A percentile compares a stretch with the other conserved stretches of the same genome.
Conservation (phyloP, 2,888 invertebrate species). For the Notocelia uddmanniana region DNA sequence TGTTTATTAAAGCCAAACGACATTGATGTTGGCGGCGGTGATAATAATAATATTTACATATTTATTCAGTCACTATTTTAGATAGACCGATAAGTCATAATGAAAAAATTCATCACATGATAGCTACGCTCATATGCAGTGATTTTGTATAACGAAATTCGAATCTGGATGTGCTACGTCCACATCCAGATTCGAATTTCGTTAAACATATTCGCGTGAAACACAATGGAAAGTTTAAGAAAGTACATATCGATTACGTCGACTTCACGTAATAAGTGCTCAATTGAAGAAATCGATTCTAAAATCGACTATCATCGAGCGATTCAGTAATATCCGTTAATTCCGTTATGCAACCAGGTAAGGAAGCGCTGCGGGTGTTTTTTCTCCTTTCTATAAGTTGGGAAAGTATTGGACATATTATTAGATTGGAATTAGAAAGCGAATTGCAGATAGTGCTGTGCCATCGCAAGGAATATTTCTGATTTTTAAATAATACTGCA, state of each 20-base stretch:
- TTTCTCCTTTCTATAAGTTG: slow-evolving; percentile 10
- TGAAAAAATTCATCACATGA: background rate
- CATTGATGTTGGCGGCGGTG: background rate
- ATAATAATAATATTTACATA: slow-evolving; percentile 12
- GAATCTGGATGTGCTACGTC: too few relatives aligned
- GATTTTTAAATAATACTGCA: background rate
- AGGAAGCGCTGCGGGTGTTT: slow-evolving; percentile 18
- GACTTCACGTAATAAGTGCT: slow-evolving; percentile 38
- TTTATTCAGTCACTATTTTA: background rate
- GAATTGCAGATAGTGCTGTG: background rate
- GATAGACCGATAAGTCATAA: background rate
- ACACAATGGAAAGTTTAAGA: slow-evolving; percentile 42
- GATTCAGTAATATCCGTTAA: slow-evolving; percentile 35
- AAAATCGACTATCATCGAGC: slow-evolving; percentile 38
- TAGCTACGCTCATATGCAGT: too few relatives aligned
- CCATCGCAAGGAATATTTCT: background rate
- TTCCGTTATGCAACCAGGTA: slow-evolving; percentile 30
- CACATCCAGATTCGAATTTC: background rate
- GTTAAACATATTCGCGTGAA: slow-evolving; percentile 5
- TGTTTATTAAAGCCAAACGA: background rate
- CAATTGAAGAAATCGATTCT: slow-evolving; percentile 41
- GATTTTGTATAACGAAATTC: too few relatives aligned
- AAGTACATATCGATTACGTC: slow-evolving; percentile 37
- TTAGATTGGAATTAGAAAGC: background rate
- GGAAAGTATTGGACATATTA: too few relatives aligned